Conservation (phyloP, 2,113 vertebrate genomes). For the Otocyon megalotis region DNA sequence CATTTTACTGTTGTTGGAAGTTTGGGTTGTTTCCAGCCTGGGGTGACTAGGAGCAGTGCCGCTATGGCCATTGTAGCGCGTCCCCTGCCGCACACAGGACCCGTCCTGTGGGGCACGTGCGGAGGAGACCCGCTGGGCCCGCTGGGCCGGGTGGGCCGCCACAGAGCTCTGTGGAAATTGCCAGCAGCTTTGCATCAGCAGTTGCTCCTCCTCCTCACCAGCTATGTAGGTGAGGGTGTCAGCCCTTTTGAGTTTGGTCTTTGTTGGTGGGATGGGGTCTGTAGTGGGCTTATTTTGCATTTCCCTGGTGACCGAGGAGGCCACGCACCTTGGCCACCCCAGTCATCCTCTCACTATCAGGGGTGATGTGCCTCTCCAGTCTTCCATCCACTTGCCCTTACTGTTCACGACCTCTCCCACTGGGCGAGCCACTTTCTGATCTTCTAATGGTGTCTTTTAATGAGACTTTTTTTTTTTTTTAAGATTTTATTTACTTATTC, state of each 20-base stretch:
- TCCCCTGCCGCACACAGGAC: neutral
- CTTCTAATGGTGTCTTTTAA: neutral
- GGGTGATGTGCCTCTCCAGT: neutral
- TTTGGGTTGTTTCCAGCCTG: neutral
- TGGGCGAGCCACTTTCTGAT: neutral
- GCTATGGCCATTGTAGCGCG: neutral
- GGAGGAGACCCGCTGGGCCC: neutral
- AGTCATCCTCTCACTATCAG: neutral
- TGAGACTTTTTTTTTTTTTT: neutral
- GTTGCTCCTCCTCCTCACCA: neutral
- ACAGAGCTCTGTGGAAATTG: rapidly evolving
- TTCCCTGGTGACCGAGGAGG: neutral
- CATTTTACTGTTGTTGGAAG: neutral
- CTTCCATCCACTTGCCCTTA: neutral
- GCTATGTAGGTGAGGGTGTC: neutral
- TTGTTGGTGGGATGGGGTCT: neutral
- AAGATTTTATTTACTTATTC: no score
- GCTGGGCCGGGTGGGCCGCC: neutral
- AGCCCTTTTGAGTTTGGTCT: neutral
- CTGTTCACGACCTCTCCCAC: neutral
- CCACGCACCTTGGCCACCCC: neutral
- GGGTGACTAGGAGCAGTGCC: neutral
- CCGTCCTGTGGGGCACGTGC: rapidly evolving
- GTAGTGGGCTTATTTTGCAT: neutral
- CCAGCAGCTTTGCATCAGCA: neutral